Base-by-base conservation (phyloP, 2,888 invertebrate species). In the Stomorhina lunata region DNA sequence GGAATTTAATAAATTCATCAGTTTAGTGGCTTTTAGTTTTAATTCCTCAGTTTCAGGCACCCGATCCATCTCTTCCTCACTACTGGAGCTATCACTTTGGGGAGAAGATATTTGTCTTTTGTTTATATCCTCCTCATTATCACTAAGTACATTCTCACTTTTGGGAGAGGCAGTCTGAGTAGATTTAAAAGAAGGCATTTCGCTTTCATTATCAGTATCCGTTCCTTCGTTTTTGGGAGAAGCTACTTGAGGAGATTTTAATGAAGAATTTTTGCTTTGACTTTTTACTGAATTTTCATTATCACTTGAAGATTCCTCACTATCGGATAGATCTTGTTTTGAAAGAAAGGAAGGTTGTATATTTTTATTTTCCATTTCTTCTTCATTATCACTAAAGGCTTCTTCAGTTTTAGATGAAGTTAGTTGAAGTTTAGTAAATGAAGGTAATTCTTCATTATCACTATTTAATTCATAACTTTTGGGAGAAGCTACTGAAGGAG, bases 21-120 rank as follows among this genome's bases (percentile, higher is more conserved):
- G n/a, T n/a, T 50, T 50, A 6, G 25, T 43, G 0, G 2, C 25
- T 1, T 0, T n/a, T 7, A 20, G 1, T 12, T 25, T 37, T 40
- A 12, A 25, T 29, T 76, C 59, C 0, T 61, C 25, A 25, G 61
- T 34, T 12, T 20, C 43, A 48, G 29, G 34, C 48, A 77, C 34
- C 15, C 50, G 43, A 25, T 76, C 34, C 5, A 34, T 40, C 4
- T 80, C 63, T 27, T 53, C 50, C 27, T 59, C 45, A 45, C 25
- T 48, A 20, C 25, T 25, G 2, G 45, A 34, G 10, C 3, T 17
- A 15, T 20, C 34, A 17, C 55, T 75, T 48, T 66, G 55, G 3
- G 34, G 12, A 17, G 55, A 57, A 17, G 4, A 4, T 45, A n/a
- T n/a, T n/a, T n/a, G n/a, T 5, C 7, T 1, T 7, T 6, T 6